Percentiles rank a stretch among this genome's conserved stretches.
Conservation (phyloP, 1,140 invertebrate genomes). For the Ooceraea biroi region DNA sequence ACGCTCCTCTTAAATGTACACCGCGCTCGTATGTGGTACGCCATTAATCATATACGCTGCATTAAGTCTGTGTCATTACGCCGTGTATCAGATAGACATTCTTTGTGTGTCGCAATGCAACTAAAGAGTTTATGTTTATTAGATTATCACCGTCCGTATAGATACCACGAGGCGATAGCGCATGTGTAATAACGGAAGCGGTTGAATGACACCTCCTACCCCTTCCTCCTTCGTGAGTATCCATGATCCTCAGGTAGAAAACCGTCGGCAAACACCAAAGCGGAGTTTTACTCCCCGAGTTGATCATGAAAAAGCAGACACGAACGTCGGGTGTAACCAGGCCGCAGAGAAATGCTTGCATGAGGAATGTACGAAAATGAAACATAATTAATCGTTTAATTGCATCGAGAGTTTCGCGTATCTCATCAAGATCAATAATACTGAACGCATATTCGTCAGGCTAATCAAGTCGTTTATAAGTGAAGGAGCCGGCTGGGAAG, state of each 20-base stretch:
- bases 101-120: slow-evolving; percentile 40
- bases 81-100: slow-evolving; percentile 56
- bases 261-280: background rate
- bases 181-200: slow-evolving; percentile 29
- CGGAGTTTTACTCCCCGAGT: background rate
- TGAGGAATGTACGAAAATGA: background rate
- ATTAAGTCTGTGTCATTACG: slow-evolving; percentile 59
- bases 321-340: no score
- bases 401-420: background rate
- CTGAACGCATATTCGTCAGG: background rate
- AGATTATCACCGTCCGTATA: slow-evolving; percentile 39
- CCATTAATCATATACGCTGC: slow-evolving; percentile 60
- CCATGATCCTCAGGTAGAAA: slow-evolving; percentile 27
- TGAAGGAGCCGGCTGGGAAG: slow-evolving; percentile 4
- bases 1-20: slow-evolving; percentile 39
- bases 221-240: slow-evolving; percentile 2
- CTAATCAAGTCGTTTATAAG: no score
- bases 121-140: slow-evolving; percentile 58
- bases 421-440: background rate
- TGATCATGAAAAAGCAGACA: no score
- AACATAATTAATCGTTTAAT: slow-evolving; percentile 6
- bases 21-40: slow-evolving; percentile 32
- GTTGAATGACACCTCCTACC: background rate
- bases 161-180: background rate
- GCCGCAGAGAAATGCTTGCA: no score